Evolutionary conservation across 2,888 invertebrate genomes (phyloP), one percentile per base, ranked within the genome.

Genomic region (Orthonychiurus folsomi): DNA sequence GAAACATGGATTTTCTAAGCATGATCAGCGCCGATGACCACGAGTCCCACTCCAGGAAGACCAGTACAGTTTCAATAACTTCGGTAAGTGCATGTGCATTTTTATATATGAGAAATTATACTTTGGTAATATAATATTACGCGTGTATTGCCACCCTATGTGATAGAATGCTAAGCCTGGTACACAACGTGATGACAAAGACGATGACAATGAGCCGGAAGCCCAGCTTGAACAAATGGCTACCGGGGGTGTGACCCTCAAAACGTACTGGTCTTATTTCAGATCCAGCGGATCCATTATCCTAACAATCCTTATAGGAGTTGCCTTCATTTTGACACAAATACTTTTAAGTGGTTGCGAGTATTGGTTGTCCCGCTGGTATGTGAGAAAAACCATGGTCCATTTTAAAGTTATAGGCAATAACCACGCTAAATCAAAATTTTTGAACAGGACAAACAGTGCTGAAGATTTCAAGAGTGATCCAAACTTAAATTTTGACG

Each of bases 1-100:
- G 85, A 3, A 89, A 88, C 0, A 76, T 89, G 71, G 86, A 91
- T 77, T 89, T 90, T 76, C 87, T 88, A 0, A 81, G 84, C 73
- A 76, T 92, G 64, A 76, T 90, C n/a, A 26, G 27, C 15, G 59
- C 59, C 9, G 66, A 60, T 26, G 60, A 61, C 1, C 47, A 64
- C 24, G 64, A 57, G 54, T 61, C 37, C 58, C 60, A 63, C 59
- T 37, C 12, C n/a, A 52, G 52, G 52, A 52, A 52, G 24, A 20
- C 5, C 52, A 52, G 52, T 20, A 52, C 52, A 52, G 9, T 52
- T 20, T 52, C 52, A n/a, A 9, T 52, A 37, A 37, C 37, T 37
- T 9, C 37, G 37, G 37, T 37, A 37, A 37, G 5, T n/a, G n/a
- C n/a, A n/a, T n/a, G n/a, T n/a, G n/a, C n/a, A n/a, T n/a, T n/a